phyloP scores from a whole-genome alignment of 2,888 invertebrate species.

The Nomada ferruginata region DNA sequence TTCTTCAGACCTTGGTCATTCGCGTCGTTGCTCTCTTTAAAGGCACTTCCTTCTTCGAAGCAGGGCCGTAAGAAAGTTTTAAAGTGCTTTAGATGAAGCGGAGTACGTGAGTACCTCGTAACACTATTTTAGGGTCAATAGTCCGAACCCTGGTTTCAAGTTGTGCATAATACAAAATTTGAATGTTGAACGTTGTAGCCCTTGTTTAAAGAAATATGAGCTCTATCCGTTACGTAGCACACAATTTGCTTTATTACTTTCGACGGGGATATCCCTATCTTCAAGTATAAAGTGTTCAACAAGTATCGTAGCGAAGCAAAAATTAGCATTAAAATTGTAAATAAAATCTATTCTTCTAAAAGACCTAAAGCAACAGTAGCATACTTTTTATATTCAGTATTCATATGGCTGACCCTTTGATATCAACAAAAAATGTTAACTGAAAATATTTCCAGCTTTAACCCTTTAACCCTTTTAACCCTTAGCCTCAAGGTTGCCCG shows the following conservation, averaged over 20 bases:
- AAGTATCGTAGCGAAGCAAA: background rate
- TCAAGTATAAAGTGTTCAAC: background rate
- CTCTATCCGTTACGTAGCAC: background rate
- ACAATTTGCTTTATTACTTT: background rate
- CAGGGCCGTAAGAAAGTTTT: conserved; percentile 40
- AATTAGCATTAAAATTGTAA: too few species aligned
- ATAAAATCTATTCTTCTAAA: too few species aligned
- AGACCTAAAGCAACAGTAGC: too few species aligned
- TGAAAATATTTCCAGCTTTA: too few species aligned
- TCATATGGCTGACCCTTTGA: too few species aligned
- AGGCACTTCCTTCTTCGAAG: conserved; percentile 25
- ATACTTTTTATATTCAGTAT: too few species aligned
- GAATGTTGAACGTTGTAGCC: conserved; percentile 1
- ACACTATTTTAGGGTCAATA: conserved; percentile 43
- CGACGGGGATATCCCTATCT: background rate
- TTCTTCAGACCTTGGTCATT: conserved; percentile 35
- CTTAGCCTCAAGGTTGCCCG: too few species aligned
- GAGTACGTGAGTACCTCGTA: conserved; percentile 38
- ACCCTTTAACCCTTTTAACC: too few species aligned
- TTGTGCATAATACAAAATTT: conserved; percentile 24
- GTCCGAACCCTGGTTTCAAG: conserved; percentile 16
- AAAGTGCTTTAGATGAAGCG: conserved; percentile 45
- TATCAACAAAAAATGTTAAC: too few species aligned
- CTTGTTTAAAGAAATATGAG: background rate
- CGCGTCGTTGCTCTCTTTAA: conserved; percentile 37